Base-by-base conservation (phyloP, 2,888 invertebrate species). In the Nasonia oneida region DNA sequence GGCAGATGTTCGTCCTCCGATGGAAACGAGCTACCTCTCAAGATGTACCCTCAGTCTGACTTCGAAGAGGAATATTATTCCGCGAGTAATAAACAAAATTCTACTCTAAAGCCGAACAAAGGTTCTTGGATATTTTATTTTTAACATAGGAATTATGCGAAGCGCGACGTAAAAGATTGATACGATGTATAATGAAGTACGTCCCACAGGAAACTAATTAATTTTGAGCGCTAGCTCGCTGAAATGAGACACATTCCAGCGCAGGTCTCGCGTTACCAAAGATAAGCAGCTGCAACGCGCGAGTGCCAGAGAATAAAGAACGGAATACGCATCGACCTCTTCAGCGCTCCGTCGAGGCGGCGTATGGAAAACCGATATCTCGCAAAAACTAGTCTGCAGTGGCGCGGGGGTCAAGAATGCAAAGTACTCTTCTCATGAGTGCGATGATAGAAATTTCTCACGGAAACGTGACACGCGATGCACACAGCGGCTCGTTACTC, bases 311-410 rank as follows among this genome's bases (percentile, higher is more conserved):
- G 15, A 61, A 18, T 37, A 76, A 78, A 57, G 39, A 73, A 57
- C 80, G 33, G 23, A 47, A 47, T 61, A 47, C 67, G 74, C 42
- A 75, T 81, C 81, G 74, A 81, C 18, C 64, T 74, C 50, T 74
- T 47, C 37, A 57, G 39, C 73, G 14, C 57, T 37, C 0, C 57
- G 15, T 18, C 81, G 75, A 12, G n/a, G 10, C 47, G 50, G 74
- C 4, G 10, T 89, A 88, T 87, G 87, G 85, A 85, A 88, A 89
- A 89, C 86, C 88, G 88, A 89, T 88, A 89, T 76, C 75, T 83
- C 74, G 73, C 84, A 88, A 88, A 89, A 87, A 87, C 76, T 87
- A 85, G 84, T 87, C 87, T 81, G 73, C 74, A 6, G 15, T 14
- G 23, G 61, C 18, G 57, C 64, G 73, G 78, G 47, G 75, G 33